Evolutionary conservation across 2,797 vertebrate genomes (phyloP).

Genomic region (Coilia nasus): DNA sequence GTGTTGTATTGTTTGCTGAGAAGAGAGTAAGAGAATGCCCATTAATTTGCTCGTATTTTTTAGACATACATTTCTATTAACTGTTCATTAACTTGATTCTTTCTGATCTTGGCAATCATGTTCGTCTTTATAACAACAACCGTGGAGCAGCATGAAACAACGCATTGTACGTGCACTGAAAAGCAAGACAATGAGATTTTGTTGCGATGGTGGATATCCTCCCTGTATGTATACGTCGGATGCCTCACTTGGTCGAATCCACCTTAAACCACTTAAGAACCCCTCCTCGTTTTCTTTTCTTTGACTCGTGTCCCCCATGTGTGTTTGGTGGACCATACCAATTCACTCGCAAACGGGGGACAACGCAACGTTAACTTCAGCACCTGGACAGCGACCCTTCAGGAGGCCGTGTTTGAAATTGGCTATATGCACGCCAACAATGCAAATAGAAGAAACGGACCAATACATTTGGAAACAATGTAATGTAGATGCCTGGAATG

Average conservation of each 20-base stretch:
- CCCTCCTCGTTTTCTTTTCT: conserved; percentile 25
- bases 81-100: not conserved
- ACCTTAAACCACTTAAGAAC: not conserved
- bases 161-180: not conserved
- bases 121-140: too few species aligned
- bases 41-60: not conserved
- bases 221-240: not conserved
- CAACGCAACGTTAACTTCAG: conserved; percentile 47
- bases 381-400: conserved; percentile 57
- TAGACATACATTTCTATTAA: not conserved
- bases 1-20: not conserved
- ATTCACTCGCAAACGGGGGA: conserved; percentile 46
- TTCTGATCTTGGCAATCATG: not conserved
- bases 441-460: conserved; percentile 55
- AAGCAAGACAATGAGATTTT: not conserved
- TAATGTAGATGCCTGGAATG: conserved; percentile 20
- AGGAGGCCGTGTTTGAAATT: conserved; percentile 36
- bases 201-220: not conserved
- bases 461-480: conserved; percentile 27
- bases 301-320: not conserved
- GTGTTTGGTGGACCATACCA: conserved; percentile 46
- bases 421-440: conserved; percentile 41
- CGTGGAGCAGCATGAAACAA: not conserved
- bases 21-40: not conserved
- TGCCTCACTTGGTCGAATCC: not conserved